Evolutionary conservation across 2,797 vertebrate genomes (phyloP).

Genomic region (Anas bernieri): DNA sequence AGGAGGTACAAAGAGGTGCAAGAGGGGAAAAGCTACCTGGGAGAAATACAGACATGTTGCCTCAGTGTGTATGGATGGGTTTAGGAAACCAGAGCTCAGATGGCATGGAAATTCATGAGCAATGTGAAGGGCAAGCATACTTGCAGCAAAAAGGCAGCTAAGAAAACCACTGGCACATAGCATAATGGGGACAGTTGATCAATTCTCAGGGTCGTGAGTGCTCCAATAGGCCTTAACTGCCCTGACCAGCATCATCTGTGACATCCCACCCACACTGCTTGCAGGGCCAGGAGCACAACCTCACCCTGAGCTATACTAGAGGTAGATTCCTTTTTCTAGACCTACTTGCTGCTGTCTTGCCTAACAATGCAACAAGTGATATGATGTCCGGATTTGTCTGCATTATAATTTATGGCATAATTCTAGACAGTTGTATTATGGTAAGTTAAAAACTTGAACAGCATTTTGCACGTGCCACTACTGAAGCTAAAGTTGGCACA

Average conservation of each 20-base stretch:
- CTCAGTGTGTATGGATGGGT: neutral
- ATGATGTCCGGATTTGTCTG: neutral
- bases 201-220: neutral
- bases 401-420: neutral
- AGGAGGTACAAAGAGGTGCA: neutral
- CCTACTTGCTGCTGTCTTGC: neutral
- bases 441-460: neutral
- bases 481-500: neutral
- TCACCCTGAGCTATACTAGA: fast-evolving
- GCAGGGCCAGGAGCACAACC: fast-evolving
- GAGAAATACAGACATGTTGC: fast-evolving
- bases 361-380: neutral
- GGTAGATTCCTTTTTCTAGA: neutral
- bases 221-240: fast-evolving
- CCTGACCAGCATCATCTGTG: neutral
- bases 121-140: neutral
- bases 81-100: neutral
- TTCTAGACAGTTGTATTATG: neutral
- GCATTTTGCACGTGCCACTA: neutral
- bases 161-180: neutral
- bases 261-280: fast-evolving
- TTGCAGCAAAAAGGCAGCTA: neutral
- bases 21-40: neutral
- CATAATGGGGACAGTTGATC: neutral
- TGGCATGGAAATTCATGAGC: neutral